These are phyloP conservation scores for Mustela nigripes DNA, from an alignment of 2,113 vertebrate genomes.

Conservation along the genomic window DNA sequence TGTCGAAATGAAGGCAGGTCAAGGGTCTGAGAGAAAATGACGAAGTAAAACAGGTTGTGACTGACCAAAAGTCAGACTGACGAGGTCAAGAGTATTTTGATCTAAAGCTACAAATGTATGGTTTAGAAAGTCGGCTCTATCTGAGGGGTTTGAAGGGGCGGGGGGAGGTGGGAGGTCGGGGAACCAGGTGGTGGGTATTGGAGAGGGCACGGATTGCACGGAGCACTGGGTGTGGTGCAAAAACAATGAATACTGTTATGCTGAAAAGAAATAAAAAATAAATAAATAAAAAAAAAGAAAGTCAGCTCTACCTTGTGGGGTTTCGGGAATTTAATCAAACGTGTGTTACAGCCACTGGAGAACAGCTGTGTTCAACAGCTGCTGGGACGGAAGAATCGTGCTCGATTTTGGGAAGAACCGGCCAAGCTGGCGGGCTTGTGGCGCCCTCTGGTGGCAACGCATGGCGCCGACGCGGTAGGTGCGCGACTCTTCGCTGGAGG, in stretches of 20 bases:
- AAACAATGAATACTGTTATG: too few species aligned
- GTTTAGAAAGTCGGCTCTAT: background rate
- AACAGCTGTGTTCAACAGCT: background rate
- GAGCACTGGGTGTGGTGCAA: too few species aligned
- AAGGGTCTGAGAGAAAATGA: background rate
- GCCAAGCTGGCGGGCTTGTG: background rate
- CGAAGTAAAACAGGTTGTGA: background rate
- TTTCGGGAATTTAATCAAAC: background rate
- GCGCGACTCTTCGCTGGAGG: fast-evolving
- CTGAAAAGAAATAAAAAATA: too few species aligned
- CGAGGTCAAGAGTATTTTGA: background rate
- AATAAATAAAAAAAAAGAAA: too few species aligned
- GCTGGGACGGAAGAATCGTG: fast-evolving
- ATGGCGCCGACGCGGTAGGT: fast-evolving
- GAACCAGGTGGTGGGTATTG: too few species aligned
- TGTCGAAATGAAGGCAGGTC: too few species aligned
- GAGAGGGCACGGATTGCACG: too few species aligned
- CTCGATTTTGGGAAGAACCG: background rate
- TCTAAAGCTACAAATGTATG: background rate
- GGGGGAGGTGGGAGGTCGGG: too few species aligned
- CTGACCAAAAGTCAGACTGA: background rate
- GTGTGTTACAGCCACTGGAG: fast-evolving
- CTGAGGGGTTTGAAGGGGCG: too few species aligned
- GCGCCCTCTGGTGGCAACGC: background rate
- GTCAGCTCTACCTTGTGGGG: background rate